phyloP scores from a whole-genome alignment of 2,797 vertebrate species.

The Kryptolebias ocellatus region DNA sequence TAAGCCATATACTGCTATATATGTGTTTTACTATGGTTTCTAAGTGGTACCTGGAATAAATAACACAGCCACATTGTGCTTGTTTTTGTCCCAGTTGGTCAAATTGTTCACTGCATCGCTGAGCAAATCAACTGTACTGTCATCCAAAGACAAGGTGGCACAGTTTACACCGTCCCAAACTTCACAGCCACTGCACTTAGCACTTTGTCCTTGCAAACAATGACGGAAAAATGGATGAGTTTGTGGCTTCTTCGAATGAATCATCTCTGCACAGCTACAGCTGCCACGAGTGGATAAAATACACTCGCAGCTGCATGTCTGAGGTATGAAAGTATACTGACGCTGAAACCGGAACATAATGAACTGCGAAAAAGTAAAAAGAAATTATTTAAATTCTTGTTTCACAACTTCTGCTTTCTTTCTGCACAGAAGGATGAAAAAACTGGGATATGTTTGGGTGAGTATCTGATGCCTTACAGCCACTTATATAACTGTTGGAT shows the following conservation, averaged over 20 bases:
- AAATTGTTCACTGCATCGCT: no score
- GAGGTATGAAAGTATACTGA: not conserved
- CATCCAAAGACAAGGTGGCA: no score
- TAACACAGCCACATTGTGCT: no score
- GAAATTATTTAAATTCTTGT: not conserved
- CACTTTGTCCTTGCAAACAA: not conserved
- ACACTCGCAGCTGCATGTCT: not conserved
- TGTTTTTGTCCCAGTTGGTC: no score
- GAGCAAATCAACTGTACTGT: no score
- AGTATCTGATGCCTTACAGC: not conserved
- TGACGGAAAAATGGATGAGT: not conserved
- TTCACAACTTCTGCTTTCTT: not conserved
- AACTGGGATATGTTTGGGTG: not conserved
- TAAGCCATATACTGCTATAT: no score
- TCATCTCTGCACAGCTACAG: not conserved
- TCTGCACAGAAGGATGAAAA: not conserved
- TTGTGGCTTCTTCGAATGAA: not conserved
- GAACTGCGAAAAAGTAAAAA: no score
- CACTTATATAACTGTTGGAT: not conserved
- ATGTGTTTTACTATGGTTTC: no score
- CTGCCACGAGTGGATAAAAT: not conserved
- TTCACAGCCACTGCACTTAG: not conserved
- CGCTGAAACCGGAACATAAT: no score
- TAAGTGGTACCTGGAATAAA: no score
- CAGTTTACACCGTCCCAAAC: no score